Conservation (phyloP, 2,888 invertebrate species). For the Tolmerus cingulatus region DNA sequence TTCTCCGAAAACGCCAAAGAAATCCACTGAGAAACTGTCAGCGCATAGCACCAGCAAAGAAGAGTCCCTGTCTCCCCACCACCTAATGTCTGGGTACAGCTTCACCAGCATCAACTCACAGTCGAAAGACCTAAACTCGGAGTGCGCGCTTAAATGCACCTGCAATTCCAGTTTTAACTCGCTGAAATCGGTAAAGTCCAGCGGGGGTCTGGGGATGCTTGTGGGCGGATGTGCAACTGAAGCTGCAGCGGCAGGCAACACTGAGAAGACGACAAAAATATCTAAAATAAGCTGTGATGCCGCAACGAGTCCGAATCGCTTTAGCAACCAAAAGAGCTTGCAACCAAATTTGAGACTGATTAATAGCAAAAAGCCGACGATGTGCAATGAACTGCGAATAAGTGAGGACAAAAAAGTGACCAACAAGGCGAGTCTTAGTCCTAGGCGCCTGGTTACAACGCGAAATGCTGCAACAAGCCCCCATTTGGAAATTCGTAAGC, state of each 20-base stretch:
- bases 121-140: constrained; percentile 22
- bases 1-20: constrained; percentile 49
- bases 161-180: constrained; percentile 45
- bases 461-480: constrained; percentile 63
- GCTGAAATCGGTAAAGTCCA: constrained; percentile 40
- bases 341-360: constrained; percentile 38
- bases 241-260: not conserved
- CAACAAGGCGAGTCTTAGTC: constrained; percentile 50
- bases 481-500: constrained; percentile 65
- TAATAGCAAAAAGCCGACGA: constrained; percentile 13
- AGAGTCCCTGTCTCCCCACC: constrained; percentile 51
- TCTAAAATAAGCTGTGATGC: constrained; percentile 51
- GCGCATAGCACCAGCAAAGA: constrained; percentile 49
- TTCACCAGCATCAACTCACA: constrained; percentile 45
- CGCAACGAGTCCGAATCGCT: constrained; percentile 51
- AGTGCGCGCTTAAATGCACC: constrained; percentile 51
- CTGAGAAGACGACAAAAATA: constrained; percentile 37
- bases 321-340: constrained; percentile 44
- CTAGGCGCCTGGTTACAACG: constrained; percentile 54
- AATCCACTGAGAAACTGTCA: constrained; percentile 44
- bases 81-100: constrained; percentile 45
- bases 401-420: constrained; percentile 41
- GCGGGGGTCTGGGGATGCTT: not conserved
- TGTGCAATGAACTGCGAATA: constrained; percentile 41
- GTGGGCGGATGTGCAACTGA: constrained; percentile 33